Conservation (phyloP, 1,140 invertebrate species). For the Akabosia matsudoensis region DNA sequence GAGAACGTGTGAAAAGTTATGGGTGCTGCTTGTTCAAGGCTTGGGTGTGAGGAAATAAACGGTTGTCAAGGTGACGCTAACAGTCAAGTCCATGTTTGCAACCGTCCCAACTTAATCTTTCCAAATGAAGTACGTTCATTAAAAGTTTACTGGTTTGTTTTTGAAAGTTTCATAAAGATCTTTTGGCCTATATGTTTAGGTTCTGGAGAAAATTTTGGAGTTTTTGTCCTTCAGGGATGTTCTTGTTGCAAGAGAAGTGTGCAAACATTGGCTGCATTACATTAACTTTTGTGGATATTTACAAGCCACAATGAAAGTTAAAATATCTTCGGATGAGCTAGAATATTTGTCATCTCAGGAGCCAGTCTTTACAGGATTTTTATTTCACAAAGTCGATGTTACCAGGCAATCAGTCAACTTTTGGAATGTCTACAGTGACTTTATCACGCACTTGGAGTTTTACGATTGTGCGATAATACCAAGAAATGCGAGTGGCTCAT, state of each 20-base stretch:
- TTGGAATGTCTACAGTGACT: constrained; percentile 34
- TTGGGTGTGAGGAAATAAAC: too few species aligned
- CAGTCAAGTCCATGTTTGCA: too few species aligned
- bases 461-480: constrained; percentile 31
- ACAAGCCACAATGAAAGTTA: not conserved
- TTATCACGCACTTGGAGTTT: constrained; percentile 33
- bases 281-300: not conserved
- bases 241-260: constrained; percentile 29
- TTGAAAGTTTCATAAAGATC: too few species aligned
- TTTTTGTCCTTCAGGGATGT: constrained; percentile 26
- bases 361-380: constrained; percentile 12
- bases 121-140: too few species aligned
- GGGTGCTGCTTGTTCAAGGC: too few species aligned
- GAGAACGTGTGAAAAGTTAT: too few species aligned
- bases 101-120: not conserved
- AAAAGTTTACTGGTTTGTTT: too few species aligned
- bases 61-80: too few species aligned
- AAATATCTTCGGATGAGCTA: constrained; percentile 8
- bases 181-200: constrained; percentile 23
- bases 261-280: constrained; percentile 27
- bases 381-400: constrained; percentile 20
- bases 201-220: constrained; percentile 27
- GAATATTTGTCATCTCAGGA: not conserved
- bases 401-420: constrained; percentile 30
- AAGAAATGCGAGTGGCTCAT: not conserved